Conservation (phyloP, 2,797 vertebrate species). For the Pristis pectinata region DNA sequence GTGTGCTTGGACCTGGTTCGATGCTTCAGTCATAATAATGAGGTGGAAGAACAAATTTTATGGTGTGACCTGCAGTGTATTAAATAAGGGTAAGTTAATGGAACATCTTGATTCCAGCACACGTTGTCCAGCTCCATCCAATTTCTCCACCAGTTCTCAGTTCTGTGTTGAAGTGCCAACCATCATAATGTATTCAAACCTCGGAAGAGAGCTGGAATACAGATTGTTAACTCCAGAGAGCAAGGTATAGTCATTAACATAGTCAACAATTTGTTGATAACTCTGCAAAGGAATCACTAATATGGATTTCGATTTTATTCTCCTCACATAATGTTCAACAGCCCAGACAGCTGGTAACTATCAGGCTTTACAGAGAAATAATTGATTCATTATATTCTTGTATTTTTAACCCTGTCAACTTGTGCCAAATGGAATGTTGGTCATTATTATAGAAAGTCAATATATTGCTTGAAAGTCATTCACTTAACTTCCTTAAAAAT, state of each 20-base stretch:
- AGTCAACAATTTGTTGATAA: too few species aligned
- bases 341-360: background rate
- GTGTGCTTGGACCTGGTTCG: too few species aligned
- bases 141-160: background rate
- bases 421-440: background rate
- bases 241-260: background rate
- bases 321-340: background rate
- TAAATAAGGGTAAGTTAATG: too few species aligned
- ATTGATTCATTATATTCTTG: background rate
- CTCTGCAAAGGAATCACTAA: background rate
- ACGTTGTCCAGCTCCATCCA: background rate
- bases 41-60: too few species aligned
- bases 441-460: background rate
- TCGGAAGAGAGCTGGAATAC: background rate
- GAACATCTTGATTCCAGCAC: too few species aligned
- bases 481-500: background rate
- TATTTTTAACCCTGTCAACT: background rate
- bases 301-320: background rate
- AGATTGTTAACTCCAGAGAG: background rate
- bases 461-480: background rate
- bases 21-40: too few species aligned
- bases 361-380: background rate
- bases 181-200: background rate
- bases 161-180: background rate
- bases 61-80: too few species aligned